phyloP scores from a whole-genome alignment of 2,888 invertebrate genomes.

The Diploptera punctata region DNA sequence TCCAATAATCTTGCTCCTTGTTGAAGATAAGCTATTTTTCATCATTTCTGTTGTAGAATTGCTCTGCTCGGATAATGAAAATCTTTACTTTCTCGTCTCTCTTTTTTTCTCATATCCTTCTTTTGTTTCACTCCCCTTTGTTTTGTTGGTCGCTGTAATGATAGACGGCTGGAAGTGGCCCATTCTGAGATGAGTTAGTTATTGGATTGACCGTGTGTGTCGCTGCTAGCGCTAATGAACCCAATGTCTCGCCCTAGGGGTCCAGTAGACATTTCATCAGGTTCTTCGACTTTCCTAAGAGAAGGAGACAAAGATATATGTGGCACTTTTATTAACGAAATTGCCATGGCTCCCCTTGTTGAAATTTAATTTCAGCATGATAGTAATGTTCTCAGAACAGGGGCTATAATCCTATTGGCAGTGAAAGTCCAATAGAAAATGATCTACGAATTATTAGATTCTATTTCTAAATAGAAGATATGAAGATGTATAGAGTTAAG shows the following conservation, averaged over 20 bases:
- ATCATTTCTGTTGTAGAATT: slow-evolving; percentile 9
- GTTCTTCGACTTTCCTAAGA: neutral
- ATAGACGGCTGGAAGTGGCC: slow-evolving; percentile 2
- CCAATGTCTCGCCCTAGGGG: neutral
- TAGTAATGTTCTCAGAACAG: too few relatives aligned
- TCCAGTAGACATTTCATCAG: neutral
- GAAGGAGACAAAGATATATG: neutral
- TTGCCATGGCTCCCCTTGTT: too few relatives aligned
- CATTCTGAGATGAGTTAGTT: neutral
- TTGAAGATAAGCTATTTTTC: slow-evolving; percentile 12
- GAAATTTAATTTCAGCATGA: neutral
- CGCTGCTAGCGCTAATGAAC: slow-evolving; percentile 9
- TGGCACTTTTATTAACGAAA: neutral
- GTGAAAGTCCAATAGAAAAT: too few relatives aligned
- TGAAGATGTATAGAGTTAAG: too few relatives aligned
- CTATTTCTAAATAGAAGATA: too few relatives aligned
- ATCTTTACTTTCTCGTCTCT: slow-evolving; percentile 38
- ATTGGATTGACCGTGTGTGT: slow-evolving; percentile 12
- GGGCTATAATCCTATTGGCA: too few relatives aligned
- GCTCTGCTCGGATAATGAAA: slow-evolving; percentile 34
- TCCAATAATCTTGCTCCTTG: neutral
- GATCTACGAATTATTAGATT: too few relatives aligned
- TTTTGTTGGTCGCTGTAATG: neutral
- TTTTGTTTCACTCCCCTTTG: neutral
- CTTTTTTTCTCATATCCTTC: neutral